Conservation (phyloP, 2,888 invertebrate species). For the Eugnorisma glareosa region DNA sequence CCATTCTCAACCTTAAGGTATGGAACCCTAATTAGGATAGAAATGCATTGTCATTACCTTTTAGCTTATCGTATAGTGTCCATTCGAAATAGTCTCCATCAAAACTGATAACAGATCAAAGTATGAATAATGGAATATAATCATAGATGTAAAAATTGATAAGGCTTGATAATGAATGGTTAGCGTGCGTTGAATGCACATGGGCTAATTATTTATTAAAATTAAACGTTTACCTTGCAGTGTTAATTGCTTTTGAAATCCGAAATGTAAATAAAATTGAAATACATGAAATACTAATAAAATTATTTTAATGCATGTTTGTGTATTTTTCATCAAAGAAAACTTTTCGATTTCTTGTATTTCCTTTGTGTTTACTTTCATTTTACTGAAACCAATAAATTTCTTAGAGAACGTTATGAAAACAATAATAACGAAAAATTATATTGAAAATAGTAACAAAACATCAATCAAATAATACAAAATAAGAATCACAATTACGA, state of each 20-base stretch:
- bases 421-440: neutral
- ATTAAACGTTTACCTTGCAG: constrained; percentile 31
- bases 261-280: constrained; percentile 14
- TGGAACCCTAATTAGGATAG: neutral
- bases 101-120: constrained; percentile 27
- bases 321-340: neutral
- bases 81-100: constrained; percentile 16
- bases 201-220: constrained; percentile 56
- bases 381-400: neutral
- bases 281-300: neutral
- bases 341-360: neutral
- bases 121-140: constrained; percentile 46
- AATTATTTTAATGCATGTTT: neutral
- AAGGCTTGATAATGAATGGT: constrained; percentile 66
- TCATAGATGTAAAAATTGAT: constrained; percentile 57
- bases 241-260: constrained; percentile 23
- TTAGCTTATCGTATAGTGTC: neutral
- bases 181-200: constrained; percentile 71
- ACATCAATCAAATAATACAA: neutral
- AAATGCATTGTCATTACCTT: constrained; percentile 2
- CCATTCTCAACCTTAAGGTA: neutral
- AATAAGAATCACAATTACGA: neutral
- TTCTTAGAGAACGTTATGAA: neutral
- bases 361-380: too few species aligned
- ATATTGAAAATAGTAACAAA: neutral